Evolutionary conservation across 2,888 invertebrate species (phyloP).

Genomic region (Polia nebulosa): DNA sequence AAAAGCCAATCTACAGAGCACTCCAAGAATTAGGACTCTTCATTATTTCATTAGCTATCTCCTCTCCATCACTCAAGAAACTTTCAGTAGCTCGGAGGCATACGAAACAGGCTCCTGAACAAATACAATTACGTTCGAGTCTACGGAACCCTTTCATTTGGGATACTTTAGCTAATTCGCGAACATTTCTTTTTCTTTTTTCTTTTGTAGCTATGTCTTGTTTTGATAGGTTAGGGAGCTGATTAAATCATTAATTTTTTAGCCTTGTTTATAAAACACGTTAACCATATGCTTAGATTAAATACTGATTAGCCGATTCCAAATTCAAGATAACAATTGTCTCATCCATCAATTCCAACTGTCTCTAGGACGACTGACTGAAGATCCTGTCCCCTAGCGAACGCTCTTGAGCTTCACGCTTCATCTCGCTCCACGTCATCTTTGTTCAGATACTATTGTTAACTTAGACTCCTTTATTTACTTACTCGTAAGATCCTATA

Average conservation of each 20-base stretch:
- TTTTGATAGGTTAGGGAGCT: constrained; percentile 40
- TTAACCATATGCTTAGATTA: too few relatives aligned
- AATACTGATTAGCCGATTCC: too few relatives aligned
- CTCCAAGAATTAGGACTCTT: constrained; percentile 50
- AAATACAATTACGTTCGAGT: constrained; percentile 63
- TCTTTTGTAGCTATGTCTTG: constrained; percentile 43
- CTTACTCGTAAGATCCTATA: too few relatives aligned
- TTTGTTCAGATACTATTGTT: too few relatives aligned
- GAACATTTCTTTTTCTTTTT: constrained; percentile 41
- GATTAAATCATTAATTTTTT: constrained; percentile 47
- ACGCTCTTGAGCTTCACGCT: too few relatives aligned
- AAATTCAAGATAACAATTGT: too few relatives aligned
- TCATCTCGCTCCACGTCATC: too few relatives aligned
- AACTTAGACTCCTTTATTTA: too few relatives aligned
- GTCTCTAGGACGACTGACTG: too few relatives aligned
- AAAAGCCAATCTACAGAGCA: constrained; percentile 53
- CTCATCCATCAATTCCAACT: too few relatives aligned
- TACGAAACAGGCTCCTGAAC: constrained; percentile 61
- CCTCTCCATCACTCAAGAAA: constrained; percentile 55
- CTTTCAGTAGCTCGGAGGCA: constrained; percentile 36
- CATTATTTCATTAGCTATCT: constrained; percentile 58
- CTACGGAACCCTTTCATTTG: constrained; percentile 48
- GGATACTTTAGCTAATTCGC: constrained; percentile 64
- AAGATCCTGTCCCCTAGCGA: too few relatives aligned
- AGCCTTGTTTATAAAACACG: too few relatives aligned